Base-by-base conservation (phyloP, 2,888 invertebrate genomes). In the Drosophila conformis region DNA sequence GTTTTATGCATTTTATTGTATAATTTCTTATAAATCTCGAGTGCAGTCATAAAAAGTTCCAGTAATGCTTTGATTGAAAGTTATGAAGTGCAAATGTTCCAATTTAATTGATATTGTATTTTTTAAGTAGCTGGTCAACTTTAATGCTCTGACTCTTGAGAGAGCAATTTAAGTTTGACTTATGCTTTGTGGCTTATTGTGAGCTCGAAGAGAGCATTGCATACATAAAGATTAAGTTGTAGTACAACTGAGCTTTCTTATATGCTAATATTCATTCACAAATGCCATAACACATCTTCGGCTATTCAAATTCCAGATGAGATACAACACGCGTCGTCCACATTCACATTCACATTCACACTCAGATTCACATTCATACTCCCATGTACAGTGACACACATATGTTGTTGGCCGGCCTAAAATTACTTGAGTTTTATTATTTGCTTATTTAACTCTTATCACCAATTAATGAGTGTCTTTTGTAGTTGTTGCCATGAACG, bases 391-490 rank as follows among this genome's bases (percentile, higher is more conserved):
- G 21, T 58, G 59, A 52, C 78, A 82, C 46, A 73, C 60, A 62
- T 78, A 63, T 54, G 59, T 36, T 53, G 46, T 51, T 56, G 48
- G 57, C 53, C 49, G 60, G 87, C 78, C 66, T 53, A 72, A 82
- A 76, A 74, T 81, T 81, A 78, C 71, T 80, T 71, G 69, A 81
- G 75, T 84, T 83, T 85, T 71, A 88, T 90, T 86, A 83, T 91
- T 83, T 86, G 90, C 89, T 91, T 87, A 86, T 80, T 90, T 91
- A 86, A 80, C 72, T 90, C 91, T 91, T 92, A 92, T 84, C 89
- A 87, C 83, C 85, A 80, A 80, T 82, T 80, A 85, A 82, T 80
- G 66, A 77, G 49, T 42, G 62, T 74, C 70, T 66, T 69, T 68
- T 65, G 63, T 62, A 57, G 61, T 51, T 51, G 65, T 60, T 73